Base-by-base conservation (phyloP, 2,888 invertebrate genomes). In the Pedicia rivosa region DNA sequence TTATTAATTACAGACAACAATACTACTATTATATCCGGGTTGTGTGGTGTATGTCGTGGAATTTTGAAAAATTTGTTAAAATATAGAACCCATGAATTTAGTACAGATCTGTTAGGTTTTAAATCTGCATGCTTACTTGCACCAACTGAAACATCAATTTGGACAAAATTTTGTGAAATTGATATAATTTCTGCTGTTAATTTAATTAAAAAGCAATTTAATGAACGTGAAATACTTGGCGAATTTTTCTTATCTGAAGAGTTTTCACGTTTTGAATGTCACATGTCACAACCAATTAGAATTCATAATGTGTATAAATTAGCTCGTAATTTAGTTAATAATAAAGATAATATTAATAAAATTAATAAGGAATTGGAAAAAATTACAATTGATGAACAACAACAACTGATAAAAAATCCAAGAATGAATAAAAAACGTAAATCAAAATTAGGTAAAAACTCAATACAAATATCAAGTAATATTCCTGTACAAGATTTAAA, bases 91-190 rank as follows among this genome's bases (percentile, higher is more conserved):
- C 14, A 34, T 26, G 35, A 35, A 0, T 47, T 50, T 25, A 39
- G 47, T 6, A 32, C 26, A 38, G 50, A 57, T 33, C 45, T 87
- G 28, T 63, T 88, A 10, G 87, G 88, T 2, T 90, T 87, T 51
- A 74, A 84, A 41, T 72, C 71, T 42, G 72, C 79, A 36, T 87
- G 87, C 50, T 63, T 90, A 10, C 68, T 81, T 48, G 78, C 87
- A 2, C 84, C 86, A 36, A 78, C 84, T 17, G 88, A 88, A 61
- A 70, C 73, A 7, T 87, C 88, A 7, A 66, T 82, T 26, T 91
- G 90, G 91, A 92, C 91, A 0, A 80, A 79, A 50, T 88, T 88
- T 55, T 92, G 92, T 65, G 92, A 92, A 65, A 67, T 82, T 4
- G 83, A 88, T 52, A 63, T 88, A 29, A 68, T 81, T 9, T 55